Base-by-base conservation (phyloP, 2,113 vertebrate genomes). In the Sclerurus mexicanus region DNA sequence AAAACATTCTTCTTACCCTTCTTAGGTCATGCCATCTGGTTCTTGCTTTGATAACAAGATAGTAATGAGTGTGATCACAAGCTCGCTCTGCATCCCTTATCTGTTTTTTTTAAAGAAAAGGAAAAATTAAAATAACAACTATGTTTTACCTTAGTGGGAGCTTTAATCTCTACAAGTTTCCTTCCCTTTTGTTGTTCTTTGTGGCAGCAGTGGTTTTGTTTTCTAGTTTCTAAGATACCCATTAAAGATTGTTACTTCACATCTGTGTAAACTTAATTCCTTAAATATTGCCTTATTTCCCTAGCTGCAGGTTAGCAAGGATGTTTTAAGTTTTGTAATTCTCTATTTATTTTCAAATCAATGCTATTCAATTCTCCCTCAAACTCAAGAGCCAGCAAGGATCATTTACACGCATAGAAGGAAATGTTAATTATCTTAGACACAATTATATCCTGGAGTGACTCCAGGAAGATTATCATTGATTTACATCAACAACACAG, bases 1-100 rank as follows among this genome's bases (percentile, higher is more conserved):
- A 93, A 69, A 95, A 73, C 49, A 33, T 50, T 28, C 67, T 88
- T 90, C 98, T 97, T 97, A 98, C 98, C 98, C 98, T 98, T 15
- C 97, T 98, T 91, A 98, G 97, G 93, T 98, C 98, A 67, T 97
- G 80, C 98, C 98, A 99, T 97, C 98, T 98, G 97, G 77, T 97
- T 91, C 95, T 97, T 35, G 98, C 98, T 96, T 98, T 98, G 92
- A 89, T 97, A 84, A 95, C 91, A 62, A 99, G 98, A 76, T 98
- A 98, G 93, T 98, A 96, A 97, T 98, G 98, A 87, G 98, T 96
- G 78, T 98, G 98, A 62, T 99, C 98, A 91, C 98, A 98, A 85
- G 97, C 97, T 49, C 98, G 96, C 37, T 98, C 98, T 52, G 97
- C 93, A 96, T 98, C 97, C 19, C 37, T 93, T 55, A 92, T 92